A percentile compares a stretch with the other conserved stretches of the same genome.
Evolutionary conservation across 2,113 vertebrate genomes (phyloP).

Genomic region (Phrynocephalus versicolor): DNA sequence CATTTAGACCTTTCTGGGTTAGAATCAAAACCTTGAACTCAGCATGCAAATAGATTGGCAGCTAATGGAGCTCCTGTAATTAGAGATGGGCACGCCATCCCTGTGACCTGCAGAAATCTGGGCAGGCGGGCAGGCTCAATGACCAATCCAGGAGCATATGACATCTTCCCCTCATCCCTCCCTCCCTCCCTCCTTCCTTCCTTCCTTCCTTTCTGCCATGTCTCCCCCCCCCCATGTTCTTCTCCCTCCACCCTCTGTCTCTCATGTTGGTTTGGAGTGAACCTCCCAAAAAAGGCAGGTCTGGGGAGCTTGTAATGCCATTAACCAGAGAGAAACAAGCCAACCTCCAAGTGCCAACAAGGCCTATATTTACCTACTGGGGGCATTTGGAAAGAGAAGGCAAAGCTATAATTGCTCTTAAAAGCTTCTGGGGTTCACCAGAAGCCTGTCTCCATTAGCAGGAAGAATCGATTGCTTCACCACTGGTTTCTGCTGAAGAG

Average conservation of each 20-base stretch:
- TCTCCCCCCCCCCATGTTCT: too few species aligned
- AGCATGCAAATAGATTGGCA: too few species aligned
- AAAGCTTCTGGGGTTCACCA: slow-evolving; percentile 17
- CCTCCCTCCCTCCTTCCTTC: neutral
- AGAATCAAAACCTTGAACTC: too few species aligned
- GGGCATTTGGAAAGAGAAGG: neutral
- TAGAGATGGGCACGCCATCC: too few species aligned
- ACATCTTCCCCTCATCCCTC: neutral
- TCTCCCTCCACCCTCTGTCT: too few species aligned
- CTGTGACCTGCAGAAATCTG: too few species aligned
- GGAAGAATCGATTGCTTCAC: slow-evolving; percentile 9
- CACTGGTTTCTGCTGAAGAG: neutral
- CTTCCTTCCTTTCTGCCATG: neutral
- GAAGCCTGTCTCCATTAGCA: neutral
- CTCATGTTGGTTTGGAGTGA: neutral
- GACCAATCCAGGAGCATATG: too few species aligned
- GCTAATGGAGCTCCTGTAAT: too few species aligned
- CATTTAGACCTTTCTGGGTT: too few species aligned
- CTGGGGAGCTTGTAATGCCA: neutral
- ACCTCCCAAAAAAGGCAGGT: neutral
- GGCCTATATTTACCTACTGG: neutral
- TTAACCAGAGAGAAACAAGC: neutral
- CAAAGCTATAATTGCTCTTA: slow-evolving; percentile 18
- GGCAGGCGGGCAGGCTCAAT: too few species aligned
- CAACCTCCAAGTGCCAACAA: neutral